phyloP scores from a whole-genome alignment of 2,888 invertebrate species.

The Agonopterix arenella region DNA sequence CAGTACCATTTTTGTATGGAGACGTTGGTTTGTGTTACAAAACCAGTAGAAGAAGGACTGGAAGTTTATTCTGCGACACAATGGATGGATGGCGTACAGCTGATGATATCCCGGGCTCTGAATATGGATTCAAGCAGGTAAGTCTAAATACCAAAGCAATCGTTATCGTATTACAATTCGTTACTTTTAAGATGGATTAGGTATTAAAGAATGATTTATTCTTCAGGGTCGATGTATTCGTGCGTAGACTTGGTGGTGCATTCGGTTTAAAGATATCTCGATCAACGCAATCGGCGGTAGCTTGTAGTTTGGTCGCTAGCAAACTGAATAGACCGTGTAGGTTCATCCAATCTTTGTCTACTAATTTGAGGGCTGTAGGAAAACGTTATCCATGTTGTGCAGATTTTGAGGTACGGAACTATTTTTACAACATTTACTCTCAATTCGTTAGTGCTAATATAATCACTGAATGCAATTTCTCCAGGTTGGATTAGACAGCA shows the following conservation, averaged over 20 bases:
- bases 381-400: conserved; percentile 67
- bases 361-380: conserved; percentile 78
- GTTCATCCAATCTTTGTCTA: conserved; percentile 78
- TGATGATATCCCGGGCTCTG: conserved; percentile 67
- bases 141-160: conserved; percentile 5
- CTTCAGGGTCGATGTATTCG: conserved; percentile 80
- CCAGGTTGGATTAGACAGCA: conserved; percentile 40
- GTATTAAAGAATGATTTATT: not conserved
- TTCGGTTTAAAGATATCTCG: conserved; percentile 86
- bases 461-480: not conserved
- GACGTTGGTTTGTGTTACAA: conserved; percentile 77
- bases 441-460: not conserved
- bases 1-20: conserved; percentile 88
- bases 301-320: conserved; percentile 79
- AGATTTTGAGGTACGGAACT: conserved; percentile 60
- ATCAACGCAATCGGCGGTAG: conserved; percentile 70
- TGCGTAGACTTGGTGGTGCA: conserved; percentile 41
- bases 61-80: conserved; percentile 79
- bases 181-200: not conserved
- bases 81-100: conserved; percentile 75
- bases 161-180: not conserved
- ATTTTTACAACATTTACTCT: not conserved
- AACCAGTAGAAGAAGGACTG: conserved; percentile 82
- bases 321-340: conserved; percentile 80
- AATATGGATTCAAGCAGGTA: conserved; percentile 78